Conservation (phyloP, 2,888 invertebrate genomes). For the Anaspis maculata region DNA sequence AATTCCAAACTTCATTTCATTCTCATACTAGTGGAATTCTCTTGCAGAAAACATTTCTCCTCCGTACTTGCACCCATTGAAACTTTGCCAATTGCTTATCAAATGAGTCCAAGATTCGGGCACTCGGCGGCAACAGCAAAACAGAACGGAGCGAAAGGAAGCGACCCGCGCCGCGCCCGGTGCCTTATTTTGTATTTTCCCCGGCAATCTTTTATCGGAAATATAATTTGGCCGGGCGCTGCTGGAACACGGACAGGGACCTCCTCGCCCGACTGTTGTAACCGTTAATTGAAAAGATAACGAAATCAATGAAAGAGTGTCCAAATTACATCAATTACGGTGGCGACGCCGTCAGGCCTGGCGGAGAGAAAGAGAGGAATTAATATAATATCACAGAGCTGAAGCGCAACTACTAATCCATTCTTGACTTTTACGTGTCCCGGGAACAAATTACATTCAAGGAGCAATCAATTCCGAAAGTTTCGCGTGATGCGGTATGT, state of each 20-base stretch:
- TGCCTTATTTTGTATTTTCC: neutral
- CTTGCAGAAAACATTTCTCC: too few relatives aligned
- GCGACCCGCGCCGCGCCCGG: neutral
- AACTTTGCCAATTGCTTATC: too few relatives aligned
- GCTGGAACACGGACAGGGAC: too few relatives aligned
- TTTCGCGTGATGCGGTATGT: conserved; percentile 18
- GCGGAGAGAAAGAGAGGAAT: conserved; percentile 9
- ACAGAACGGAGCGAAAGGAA: too few relatives aligned
- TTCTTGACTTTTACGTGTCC: conserved; percentile 13
- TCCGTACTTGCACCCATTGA: too few relatives aligned
- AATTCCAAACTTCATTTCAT: too few relatives aligned
- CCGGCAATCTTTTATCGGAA: too few relatives aligned
- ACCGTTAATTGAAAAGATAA: conserved; percentile 15
- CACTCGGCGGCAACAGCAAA: too few relatives aligned
- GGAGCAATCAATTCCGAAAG: conserved; percentile 17
- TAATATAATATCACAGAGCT: conserved; percentile 7
- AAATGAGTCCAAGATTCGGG: too few relatives aligned
- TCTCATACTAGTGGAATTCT: too few relatives aligned
- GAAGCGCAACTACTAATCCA: conserved; percentile 10
- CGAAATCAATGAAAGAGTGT: conserved; percentile 12
- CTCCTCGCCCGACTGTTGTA: too few relatives aligned
- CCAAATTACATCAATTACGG: conserved; percentile 14
- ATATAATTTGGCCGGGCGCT: too few relatives aligned
- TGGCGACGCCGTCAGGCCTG: conserved; percentile 4
- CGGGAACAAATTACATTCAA: conserved; percentile 13